Conservation (phyloP, 1,140 invertebrate genomes). For the Holotrichia oblita region DNA sequence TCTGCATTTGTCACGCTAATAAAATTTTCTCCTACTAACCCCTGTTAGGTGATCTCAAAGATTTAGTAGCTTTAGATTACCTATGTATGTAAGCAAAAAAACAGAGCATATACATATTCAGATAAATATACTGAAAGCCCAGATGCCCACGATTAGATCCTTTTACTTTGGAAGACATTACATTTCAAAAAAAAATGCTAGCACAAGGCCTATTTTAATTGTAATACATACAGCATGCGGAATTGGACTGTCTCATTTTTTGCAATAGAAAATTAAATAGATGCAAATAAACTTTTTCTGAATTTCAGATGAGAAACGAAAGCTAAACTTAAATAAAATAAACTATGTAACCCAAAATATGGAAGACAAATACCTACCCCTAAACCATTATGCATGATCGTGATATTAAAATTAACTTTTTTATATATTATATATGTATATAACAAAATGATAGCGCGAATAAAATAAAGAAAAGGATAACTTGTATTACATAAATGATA, state of each 20-base stretch:
- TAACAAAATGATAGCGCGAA: constrained; percentile 21
- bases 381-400: constrained; percentile 31
- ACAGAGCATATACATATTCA: too few species aligned
- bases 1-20: too few species aligned
- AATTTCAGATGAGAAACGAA: constrained; percentile 25
- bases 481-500: constrained; percentile 17
- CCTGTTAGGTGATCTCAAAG: too few species aligned
- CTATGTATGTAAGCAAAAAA: too few species aligned
- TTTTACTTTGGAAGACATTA: neutral
- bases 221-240: constrained; percentile 31
- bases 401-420: constrained; percentile 36
- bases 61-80: too few species aligned
- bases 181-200: constrained; percentile 2
- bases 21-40: too few species aligned
- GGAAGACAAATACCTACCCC: constrained; percentile 7
- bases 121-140: too few species aligned
- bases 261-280: neutral
- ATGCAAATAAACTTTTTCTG: constrained; percentile 28
- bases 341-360: neutral
- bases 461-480: neutral
- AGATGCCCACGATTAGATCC: too few species aligned
- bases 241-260: neutral
- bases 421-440: constrained; percentile 37
- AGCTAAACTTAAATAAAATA: constrained; percentile 21
- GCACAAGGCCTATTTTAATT: neutral